Evolutionary conservation across 2,888 invertebrate species (phyloP).

Genomic region (Dioctria rufipes): DNA sequence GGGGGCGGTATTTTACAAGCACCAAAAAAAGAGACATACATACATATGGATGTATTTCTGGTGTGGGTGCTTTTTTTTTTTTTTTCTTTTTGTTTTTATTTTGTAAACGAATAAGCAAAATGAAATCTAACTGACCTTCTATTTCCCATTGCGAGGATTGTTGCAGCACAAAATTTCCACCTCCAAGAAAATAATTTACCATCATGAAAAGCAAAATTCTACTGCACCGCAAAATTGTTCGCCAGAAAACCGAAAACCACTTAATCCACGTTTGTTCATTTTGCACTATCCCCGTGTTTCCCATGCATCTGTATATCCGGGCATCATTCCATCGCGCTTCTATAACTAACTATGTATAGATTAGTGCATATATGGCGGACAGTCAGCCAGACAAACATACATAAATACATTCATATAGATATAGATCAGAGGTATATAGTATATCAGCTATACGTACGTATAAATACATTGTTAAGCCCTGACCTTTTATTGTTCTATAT

Average conservation of each 20-base stretch:
- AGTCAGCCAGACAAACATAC: too few relatives aligned
- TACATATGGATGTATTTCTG: neutral
- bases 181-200: constrained; percentile 51
- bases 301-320: constrained; percentile 4
- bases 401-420: too few relatives aligned
- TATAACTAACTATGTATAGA: too few relatives aligned
- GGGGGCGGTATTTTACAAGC: constrained; percentile 6
- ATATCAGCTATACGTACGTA: too few relatives aligned
- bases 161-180: constrained; percentile 31
- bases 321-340: neutral
- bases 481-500: constrained; percentile 49
- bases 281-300: constrained; percentile 33
- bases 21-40: constrained; percentile 15
- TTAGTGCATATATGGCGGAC: too few relatives aligned
- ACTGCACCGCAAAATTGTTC: constrained; percentile 47
- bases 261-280: constrained; percentile 52
- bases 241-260: constrained; percentile 51
- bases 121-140: constrained; percentile 36
- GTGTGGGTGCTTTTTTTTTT: neutral
- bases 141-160: constrained; percentile 14
- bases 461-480: constrained; percentile 30
- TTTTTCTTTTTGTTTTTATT: neutral
- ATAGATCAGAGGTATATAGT: neutral
- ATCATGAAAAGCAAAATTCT: constrained; percentile 49
- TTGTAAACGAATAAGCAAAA: constrained; percentile 12